A percentile compares a stretch with the other conserved stretches of the same genome.
phyloP scores from a whole-genome alignment of 2,888 invertebrate species.

The Vesta saturnalis region DNA sequence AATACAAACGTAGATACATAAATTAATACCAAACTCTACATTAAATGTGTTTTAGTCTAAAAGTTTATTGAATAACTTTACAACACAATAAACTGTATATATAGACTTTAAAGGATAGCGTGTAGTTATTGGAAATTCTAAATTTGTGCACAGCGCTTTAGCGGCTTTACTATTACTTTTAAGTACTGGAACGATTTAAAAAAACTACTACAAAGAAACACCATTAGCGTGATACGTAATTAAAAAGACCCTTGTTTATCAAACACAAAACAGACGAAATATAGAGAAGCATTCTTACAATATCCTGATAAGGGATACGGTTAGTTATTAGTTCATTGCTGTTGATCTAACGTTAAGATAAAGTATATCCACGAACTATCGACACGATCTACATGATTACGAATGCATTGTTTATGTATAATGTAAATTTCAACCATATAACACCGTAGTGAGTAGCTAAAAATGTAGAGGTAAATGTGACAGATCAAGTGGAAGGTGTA shows the following conservation, averaged over 20 bases:
- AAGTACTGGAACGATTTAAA: too few species aligned
- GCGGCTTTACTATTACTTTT: too few species aligned
- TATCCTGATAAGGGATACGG: conserved; percentile 8
- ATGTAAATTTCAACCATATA: conserved; percentile 18
- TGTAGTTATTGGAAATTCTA: too few species aligned
- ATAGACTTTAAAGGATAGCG: too few species aligned
- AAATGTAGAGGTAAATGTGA: conserved; percentile 28
- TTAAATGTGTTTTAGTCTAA: too few species aligned
- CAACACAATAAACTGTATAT: too few species aligned
- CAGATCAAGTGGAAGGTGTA: conserved; percentile 36
- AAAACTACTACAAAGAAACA: too few species aligned
- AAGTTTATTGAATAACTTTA: too few species aligned
- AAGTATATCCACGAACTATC: conserved; percentile 17
- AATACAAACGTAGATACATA: too few species aligned
- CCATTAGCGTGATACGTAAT: background rate
- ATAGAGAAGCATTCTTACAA: background rate
- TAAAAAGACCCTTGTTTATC: background rate
- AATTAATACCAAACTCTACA: too few species aligned
- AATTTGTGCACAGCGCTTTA: too few species aligned
- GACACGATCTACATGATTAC: conserved; percentile 27
- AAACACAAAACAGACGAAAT: background rate
- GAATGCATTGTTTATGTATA: conserved; percentile 26
- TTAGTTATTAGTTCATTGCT: conserved; percentile 13
- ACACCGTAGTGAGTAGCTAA: conserved; percentile 14
- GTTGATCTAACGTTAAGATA: conserved; percentile 19